Evolutionary conservation across 2,888 invertebrate species (phyloP).

Genomic region (Andricus quercusramuli): DNA sequence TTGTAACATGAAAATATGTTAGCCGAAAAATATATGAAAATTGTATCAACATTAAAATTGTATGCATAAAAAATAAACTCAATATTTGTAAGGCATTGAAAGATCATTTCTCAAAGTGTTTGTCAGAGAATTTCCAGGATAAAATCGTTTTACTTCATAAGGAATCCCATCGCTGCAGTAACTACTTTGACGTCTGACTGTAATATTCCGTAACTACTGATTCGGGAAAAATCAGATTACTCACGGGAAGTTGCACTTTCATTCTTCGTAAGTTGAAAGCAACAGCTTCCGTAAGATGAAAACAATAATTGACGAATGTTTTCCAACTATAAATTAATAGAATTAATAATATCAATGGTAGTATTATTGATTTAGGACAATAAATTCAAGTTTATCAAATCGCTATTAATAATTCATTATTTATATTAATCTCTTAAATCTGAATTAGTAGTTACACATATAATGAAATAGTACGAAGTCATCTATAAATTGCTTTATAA

Average conservation of each 20-base stretch:
- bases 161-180: slow-evolving; percentile 7
- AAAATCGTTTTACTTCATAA: not conserved
- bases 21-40: not conserved
- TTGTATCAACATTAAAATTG: not conserved
- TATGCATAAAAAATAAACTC: too few species aligned
- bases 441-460: too few species aligned
- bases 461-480: too few species aligned
- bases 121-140: not conserved
- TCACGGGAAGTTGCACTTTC: slow-evolving; percentile 28
- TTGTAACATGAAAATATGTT: too few species aligned
- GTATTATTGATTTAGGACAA: not conserved
- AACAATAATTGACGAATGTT: not conserved
- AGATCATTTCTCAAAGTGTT: slow-evolving; percentile 12
- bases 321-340: not conserved
- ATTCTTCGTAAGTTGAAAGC: slow-evolving; percentile 19
- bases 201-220: slow-evolving; percentile 38
- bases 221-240: slow-evolving; percentile 30
- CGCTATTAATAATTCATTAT: too few species aligned
- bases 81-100: not conserved
- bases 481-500: too few species aligned
- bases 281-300: slow-evolving; percentile 17
- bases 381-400: too few species aligned
- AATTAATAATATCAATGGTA: not conserved
- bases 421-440: too few species aligned
- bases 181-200: slow-evolving; percentile 25